A percentile compares a stretch with the other conserved stretches of the same genome.
These are phyloP conservation scores for Drosophila testacea DNA, from an alignment of 2,888 invertebrate genomes.

Conservation along the genomic window DNA sequence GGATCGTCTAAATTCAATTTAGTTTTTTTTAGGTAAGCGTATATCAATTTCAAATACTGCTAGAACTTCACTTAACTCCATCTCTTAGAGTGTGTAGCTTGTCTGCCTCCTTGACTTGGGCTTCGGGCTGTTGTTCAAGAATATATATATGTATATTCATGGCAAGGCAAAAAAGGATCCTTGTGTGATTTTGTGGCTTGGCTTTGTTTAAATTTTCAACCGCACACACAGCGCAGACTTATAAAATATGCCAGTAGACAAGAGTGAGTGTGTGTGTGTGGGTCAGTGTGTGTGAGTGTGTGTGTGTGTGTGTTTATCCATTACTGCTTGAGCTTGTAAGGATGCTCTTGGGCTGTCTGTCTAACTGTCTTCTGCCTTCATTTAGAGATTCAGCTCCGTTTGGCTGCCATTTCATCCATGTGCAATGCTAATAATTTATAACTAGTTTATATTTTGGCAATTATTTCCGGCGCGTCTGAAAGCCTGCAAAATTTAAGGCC, in stretches of 20 bases:
- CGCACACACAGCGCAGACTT: conserved; percentile 53
- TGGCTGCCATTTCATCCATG: conserved; percentile 61
- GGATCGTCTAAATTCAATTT: conserved; percentile 19
- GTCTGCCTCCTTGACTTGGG: conserved; percentile 9
- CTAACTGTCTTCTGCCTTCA: conserved; percentile 39
- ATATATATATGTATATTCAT: conserved; percentile 52
- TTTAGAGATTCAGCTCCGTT: conserved; percentile 64
- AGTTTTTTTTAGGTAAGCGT: conserved; percentile 30
- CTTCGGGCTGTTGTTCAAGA: conserved; percentile 44
- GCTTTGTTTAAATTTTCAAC: conserved; percentile 74
- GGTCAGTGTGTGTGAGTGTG: too few relatives aligned
- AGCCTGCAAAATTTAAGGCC: conserved; percentile 27
- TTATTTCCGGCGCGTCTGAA: conserved; percentile 62
- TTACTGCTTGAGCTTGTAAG: conserved; percentile 56
- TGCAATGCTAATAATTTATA: conserved; percentile 74
- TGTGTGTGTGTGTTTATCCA: conserved; percentile 43
- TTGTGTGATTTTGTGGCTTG: conserved; percentile 61
- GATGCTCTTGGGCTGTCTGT: conserved; percentile 31
- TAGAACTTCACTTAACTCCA: conserved; percentile 14
- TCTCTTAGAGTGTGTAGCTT: conserved; percentile 3
- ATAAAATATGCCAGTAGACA: conserved; percentile 66
- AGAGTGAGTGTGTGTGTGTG: conserved; percentile 21
- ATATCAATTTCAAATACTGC: conserved; percentile 31
- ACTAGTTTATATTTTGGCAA: conserved; percentile 80
- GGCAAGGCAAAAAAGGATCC: conserved; percentile 41